These are phyloP conservation scores for Glaucopsyche alexis DNA, from an alignment of 2,888 invertebrate genomes.

Conservation along the genomic window DNA sequence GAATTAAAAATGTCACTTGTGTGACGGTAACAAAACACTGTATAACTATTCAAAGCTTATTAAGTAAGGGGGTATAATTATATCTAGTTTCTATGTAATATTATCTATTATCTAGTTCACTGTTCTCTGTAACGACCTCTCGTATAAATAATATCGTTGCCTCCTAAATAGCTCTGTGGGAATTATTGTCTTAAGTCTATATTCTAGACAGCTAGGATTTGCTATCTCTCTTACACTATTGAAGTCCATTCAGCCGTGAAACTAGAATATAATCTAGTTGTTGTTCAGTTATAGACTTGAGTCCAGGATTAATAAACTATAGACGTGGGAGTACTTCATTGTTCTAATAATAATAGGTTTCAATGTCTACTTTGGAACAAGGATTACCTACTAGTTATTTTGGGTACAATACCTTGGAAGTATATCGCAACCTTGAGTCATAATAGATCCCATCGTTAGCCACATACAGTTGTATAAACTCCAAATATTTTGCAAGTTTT, in stretches of 20 bases:
- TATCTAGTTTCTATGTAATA: too few relatives aligned
- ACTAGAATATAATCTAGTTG: neutral
- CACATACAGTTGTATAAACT: conserved; percentile 93
- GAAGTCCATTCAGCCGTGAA: neutral
- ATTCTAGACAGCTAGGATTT: neutral
- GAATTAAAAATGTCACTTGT: too few relatives aligned
- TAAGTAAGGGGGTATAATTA: too few relatives aligned
- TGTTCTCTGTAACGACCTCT: neutral
- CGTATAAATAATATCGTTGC: neutral
- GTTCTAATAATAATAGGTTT: neutral
- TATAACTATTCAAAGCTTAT: too few relatives aligned
- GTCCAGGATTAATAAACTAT: neutral
- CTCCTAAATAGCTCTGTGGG: neutral
- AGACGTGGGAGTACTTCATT: neutral
- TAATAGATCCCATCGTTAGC: conserved; percentile 94
- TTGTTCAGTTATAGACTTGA: neutral
- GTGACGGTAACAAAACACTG: too few relatives aligned
- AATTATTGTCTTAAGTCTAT: conserved; percentile 1
- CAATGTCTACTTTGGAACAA: neutral
- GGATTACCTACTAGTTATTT: neutral
- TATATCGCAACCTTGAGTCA: conserved; percentile 96
- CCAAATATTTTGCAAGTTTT: conserved; percentile 94
- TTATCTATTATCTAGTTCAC: neutral
- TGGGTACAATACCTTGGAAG: conserved; percentile 85
- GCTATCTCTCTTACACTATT: neutral